Evolutionary conservation across 2,888 invertebrate species (phyloP).

Genomic region (Polyommatus icarus): DNA sequence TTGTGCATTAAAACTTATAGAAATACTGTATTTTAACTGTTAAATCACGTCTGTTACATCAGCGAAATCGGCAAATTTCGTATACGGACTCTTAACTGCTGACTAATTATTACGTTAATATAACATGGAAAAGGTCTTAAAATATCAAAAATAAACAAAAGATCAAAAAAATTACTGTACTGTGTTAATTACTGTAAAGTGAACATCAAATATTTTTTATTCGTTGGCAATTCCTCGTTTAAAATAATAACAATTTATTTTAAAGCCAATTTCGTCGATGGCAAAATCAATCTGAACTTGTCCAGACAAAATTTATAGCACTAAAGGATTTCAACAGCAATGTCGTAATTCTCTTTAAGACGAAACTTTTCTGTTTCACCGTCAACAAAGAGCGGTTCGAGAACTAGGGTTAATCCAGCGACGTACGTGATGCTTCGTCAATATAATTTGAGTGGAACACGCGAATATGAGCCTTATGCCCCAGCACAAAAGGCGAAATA

Average conservation of each 20-base stretch:
- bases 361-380: constrained; percentile 26
- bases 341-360: constrained; percentile 21
- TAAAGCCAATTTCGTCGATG: background rate
- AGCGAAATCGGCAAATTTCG: no score
- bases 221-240: background rate
- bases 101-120: no score
- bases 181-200: no score
- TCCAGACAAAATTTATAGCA: constrained; percentile 15
- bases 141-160: no score
- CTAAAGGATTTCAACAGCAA: constrained; percentile 16
- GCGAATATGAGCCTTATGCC: background rate
- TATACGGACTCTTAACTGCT: no score
- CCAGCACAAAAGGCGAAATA: background rate
- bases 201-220: background rate
- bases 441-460: constrained; percentile 44
- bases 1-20: no score
- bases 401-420: constrained; percentile 50
- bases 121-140: no score
- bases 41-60: no score
- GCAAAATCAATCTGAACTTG: constrained; percentile 18
- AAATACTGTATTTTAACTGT: no score
- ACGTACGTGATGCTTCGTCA: constrained; percentile 57
- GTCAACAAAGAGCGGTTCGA: constrained; percentile 21
- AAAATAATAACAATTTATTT: constrained; percentile 15
- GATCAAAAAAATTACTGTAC: no score